phyloP scores from a whole-genome alignment of 2,888 invertebrate genomes.

The Luffia ferchaultella region DNA sequence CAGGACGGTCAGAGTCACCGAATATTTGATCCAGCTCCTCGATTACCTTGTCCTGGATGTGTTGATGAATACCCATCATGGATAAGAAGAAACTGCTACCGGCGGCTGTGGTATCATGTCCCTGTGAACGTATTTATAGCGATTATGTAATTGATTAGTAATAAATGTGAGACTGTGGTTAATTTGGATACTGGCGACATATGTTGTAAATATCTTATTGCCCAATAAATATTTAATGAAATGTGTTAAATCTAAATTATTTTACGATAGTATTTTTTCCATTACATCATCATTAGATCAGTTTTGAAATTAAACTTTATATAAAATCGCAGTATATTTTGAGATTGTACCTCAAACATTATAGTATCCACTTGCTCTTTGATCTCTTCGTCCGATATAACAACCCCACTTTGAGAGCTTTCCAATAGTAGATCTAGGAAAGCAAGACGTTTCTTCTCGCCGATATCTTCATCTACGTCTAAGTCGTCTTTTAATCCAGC shows the following conservation, averaged over 20 bases:
- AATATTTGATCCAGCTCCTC: conserved; percentile 80
- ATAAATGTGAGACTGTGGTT: too few species aligned
- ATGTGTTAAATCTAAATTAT: too few species aligned
- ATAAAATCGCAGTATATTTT: too few species aligned
- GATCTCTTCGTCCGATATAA: conserved; percentile 79
- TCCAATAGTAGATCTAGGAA: conserved; percentile 88
- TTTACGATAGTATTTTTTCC: too few species aligned
- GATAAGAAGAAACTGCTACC: conserved; percentile 85
- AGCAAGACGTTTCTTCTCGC: conserved; percentile 83
- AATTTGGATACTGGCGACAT: neutral
- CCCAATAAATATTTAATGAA: too few species aligned
- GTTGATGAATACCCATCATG: conserved; percentile 76
- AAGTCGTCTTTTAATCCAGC: conserved; percentile 80
- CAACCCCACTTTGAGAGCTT: conserved; percentile 75
- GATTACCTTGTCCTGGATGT: conserved; percentile 76
- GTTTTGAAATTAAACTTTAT: too few species aligned
- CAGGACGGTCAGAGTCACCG: conserved; percentile 76
- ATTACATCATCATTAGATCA: too few species aligned
- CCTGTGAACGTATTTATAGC: conserved; percentile 36
- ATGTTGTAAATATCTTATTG: neutral
- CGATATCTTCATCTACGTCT: conserved; percentile 79
- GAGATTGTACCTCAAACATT: conserved; percentile 87
- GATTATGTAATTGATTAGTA: neutral
- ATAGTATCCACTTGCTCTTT: conserved; percentile 87
- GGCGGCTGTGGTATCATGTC: conserved; percentile 84